phyloP scores from a whole-genome alignment of 2,888 invertebrate species.

The Nebria brevicollis region DNA sequence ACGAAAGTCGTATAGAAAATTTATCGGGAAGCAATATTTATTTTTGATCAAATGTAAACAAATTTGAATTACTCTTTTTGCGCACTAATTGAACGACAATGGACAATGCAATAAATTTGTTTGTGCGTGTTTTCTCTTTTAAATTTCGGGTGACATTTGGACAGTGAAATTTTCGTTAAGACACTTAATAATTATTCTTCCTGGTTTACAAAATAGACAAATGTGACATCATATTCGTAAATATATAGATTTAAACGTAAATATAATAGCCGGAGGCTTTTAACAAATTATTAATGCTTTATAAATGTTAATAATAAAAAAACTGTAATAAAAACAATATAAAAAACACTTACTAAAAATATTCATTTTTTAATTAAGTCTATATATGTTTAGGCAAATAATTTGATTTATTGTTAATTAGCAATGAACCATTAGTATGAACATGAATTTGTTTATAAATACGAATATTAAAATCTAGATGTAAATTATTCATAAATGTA shows the following conservation, averaged over 20 bases:
- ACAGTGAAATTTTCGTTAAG: background rate
- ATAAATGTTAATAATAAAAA: too few species aligned
- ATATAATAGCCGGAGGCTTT: background rate
- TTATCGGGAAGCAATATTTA: background rate
- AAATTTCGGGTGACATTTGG: background rate
- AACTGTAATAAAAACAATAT: too few species aligned
- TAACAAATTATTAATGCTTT: background rate
- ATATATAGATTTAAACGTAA: background rate
- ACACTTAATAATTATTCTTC: background rate
- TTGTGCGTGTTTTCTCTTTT: background rate
- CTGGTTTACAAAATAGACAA: background rate
- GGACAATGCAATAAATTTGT: background rate
- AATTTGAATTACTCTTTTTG: background rate
- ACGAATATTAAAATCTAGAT: background rate
- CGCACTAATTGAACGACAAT: background rate
- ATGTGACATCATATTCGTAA: background rate
- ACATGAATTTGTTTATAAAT: background rate
- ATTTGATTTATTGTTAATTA: too few species aligned
- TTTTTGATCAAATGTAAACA: background rate
- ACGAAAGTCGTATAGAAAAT: constrained; percentile 7
- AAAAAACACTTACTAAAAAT: too few species aligned
- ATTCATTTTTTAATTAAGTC: too few species aligned
- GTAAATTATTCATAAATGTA: background rate
- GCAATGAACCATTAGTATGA: too few species aligned
- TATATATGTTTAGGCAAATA: too few species aligned